Base-by-base conservation (phyloP, 2,113 vertebrate species). In the Ciconia maguari region DNA sequence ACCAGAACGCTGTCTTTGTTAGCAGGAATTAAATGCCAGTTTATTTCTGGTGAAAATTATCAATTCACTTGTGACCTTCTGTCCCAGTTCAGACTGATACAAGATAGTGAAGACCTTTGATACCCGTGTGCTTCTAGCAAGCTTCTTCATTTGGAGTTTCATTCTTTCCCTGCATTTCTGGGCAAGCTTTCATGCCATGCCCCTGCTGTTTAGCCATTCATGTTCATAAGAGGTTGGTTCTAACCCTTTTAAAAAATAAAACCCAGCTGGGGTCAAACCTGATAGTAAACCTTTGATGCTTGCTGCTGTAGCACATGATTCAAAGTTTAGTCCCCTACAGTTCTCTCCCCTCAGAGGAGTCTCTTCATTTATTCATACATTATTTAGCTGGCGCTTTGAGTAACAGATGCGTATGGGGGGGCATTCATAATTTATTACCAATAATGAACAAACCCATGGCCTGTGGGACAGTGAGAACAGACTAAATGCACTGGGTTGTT, bases 361-460 rank as follows among this genome's bases (percentile, higher is more conserved):
- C 91, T 95, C 91, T 96, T 86, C 71, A 83, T 90, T 96, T 97
- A 72, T 94, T 94, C 91, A 96, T 98, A 10, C 91, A 96, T 98
- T 97, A 98, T 97, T 97, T 97, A 97, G 90, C 64, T 93, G 62
- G 95, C 88, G 96, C 96, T 93, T 96, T 97, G 96, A 97, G 96
- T 96, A 96, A 81, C 90, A 92, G 96, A 94, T 83, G 94, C 2
- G 1, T 41, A 38, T 27, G 55, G 75, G 83, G 76, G 78, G 69
- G 44, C 60, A 97, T 97, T 84, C 83, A 97, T 97, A 95, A 97
- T 97, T 97, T 61, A 97, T 95, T 25, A 52, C 60, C 20, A 20
- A 55, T 82, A 82, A 44, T 82, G 91, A 96, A 30, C 44, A 81
- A 86, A 36, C 79, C 79, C 6, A 2, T 21, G 65, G 83, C 36